Base-by-base conservation (phyloP, 2,888 invertebrate genomes). In the Coleophora deauratella region DNA sequence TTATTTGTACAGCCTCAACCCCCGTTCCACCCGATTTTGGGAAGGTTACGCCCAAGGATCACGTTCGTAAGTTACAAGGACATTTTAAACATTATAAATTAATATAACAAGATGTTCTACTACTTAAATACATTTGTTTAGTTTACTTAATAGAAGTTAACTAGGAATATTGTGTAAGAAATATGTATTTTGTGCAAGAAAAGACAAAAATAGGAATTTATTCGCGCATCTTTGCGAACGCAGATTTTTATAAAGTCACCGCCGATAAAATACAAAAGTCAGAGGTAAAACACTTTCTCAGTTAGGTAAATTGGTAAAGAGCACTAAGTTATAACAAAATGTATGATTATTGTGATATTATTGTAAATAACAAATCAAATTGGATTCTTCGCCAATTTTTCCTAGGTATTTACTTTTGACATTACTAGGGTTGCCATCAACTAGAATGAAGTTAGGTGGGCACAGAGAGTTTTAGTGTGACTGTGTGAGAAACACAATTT, bases 381-480 rank as follows among this genome's bases (percentile, higher is more conserved):
- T 49, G 7, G 12, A 55, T 56, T 54, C 47, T 56, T 52, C 50
- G 48, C 21, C 38, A 45, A 50, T 32, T 67, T 72, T 70, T 72
- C 67, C 62, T 76, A n/a, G n/a, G n/a, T n/a, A 76, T 77, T 79
- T 78, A 72, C 72, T 77, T 79, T 76, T 82, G 81, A 82, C 82
- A 77, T 74, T 73, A 66, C 59, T 55, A 63, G 64, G 62, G 61
- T 71, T 75, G 69, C 62, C 63, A 61, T 59, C 54, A 51, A 62
- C 49, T 45, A 35, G 38, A 55, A 42, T 62, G 74, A 76, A 73
- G 66, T 62, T 65, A 37, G 32, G 21, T 21, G 6, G 21, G n/a
- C n/a, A n/a, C n/a, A n/a, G n/a, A n/a, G n/a, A n/a, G n/a, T n/a
- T n/a, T 21, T 4, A 21, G 21, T 21, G 21, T 6, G 21, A n/a